These are phyloP conservation scores for Bombus difficillimus DNA, from an alignment of 1,140 invertebrate species.

Conservation along the genomic window DNA sequence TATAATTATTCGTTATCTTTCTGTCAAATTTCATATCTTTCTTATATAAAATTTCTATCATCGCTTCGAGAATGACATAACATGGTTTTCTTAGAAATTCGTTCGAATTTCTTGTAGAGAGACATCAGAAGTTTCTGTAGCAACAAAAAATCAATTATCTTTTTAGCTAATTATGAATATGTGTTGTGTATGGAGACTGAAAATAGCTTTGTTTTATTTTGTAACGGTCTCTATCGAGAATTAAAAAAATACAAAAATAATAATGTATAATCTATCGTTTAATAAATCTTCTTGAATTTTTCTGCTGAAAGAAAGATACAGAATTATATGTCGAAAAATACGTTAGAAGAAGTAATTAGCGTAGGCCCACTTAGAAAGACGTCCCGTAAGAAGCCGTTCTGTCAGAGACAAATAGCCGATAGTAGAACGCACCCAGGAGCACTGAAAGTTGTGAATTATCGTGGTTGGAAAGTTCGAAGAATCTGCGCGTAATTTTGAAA, in stretches of 20 bases:
- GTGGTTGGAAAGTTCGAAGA: slow-evolving; percentile 63
- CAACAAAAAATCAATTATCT: too few species aligned
- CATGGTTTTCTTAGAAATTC: too few species aligned
- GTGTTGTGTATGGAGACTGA: too few species aligned
- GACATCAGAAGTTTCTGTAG: too few species aligned
- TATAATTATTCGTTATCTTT: too few species aligned
- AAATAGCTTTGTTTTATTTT: too few species aligned
- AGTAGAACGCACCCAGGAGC: slow-evolving; percentile 3
- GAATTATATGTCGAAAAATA: neutral
- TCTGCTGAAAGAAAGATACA: neutral
- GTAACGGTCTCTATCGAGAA: neutral
- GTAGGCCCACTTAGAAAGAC: neutral
- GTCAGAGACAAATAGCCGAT: slow-evolving; percentile 51
- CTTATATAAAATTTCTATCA: too few species aligned
- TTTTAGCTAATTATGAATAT: too few species aligned
- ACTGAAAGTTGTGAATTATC: slow-evolving; percentile 64
- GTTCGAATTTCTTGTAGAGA: too few species aligned
- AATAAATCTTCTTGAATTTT: too few species aligned
- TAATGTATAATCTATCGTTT: neutral
- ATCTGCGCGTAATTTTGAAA: slow-evolving; percentile 60
- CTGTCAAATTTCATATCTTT: too few species aligned
- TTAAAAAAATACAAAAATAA: neutral
- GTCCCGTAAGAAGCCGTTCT: neutral
- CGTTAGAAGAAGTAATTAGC: neutral
- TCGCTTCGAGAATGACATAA: too few species aligned